Percentiles rank a stretch among this genome's conserved stretches.
Evolutionary conservation across 2,888 invertebrate genomes (phyloP).

Genomic region (Noctua janthe): DNA sequence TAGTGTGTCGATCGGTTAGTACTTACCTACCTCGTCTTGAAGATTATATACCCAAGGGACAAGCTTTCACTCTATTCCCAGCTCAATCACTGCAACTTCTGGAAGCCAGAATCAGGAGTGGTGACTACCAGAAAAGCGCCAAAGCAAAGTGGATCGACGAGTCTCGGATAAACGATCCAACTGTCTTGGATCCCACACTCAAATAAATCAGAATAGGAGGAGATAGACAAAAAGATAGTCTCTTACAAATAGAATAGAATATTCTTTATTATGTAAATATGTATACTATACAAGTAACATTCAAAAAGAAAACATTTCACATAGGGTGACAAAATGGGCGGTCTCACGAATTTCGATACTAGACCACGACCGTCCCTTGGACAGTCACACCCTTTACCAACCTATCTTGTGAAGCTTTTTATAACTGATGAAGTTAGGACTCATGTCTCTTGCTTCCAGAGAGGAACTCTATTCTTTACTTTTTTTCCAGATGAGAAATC

Average conservation of each 20-base stretch:
- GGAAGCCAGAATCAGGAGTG: too few relatives aligned
- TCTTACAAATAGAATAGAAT: too few relatives aligned
- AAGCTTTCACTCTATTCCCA: too few relatives aligned
- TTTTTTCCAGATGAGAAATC: too few relatives aligned
- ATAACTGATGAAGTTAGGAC: not conserved
- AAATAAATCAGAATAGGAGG: not conserved
- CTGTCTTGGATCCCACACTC: not conserved
- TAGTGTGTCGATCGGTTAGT: conserved; percentile 2
- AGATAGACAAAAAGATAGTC: not conserved
- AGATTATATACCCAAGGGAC: not conserved
- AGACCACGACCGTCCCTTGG: too few relatives aligned
- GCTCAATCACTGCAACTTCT: too few relatives aligned
- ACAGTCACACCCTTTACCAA: not conserved
- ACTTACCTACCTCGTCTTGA: not conserved
- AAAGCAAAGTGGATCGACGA: not conserved
- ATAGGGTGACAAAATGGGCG: too few relatives aligned
- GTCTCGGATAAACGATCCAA: not conserved
- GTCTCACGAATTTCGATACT: too few relatives aligned
- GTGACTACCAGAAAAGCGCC: too few relatives aligned
- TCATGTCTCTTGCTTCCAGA: not conserved
- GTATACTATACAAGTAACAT: too few relatives aligned
- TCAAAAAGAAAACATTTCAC: too few relatives aligned
- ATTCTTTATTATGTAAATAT: too few relatives aligned
- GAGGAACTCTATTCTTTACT: not conserved
- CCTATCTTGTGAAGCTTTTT: not conserved